Base-by-base conservation (phyloP, 2,797 vertebrate genomes). In the Syncerus caffer region DNA sequence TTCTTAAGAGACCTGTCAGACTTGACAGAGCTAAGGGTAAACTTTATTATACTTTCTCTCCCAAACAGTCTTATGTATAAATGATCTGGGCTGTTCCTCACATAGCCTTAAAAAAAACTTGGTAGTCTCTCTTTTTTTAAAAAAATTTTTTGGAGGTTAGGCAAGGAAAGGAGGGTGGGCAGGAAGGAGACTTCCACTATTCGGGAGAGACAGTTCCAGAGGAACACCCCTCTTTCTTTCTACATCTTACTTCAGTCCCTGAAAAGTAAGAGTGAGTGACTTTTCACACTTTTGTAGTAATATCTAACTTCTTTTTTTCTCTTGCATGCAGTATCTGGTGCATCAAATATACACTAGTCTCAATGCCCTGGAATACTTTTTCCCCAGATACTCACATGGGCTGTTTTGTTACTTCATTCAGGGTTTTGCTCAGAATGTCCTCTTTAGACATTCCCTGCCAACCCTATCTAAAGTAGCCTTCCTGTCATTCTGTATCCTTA, bases 241-340 rank as follows among this genome's bases (percentile, higher is more conserved):
- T 50, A 21, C 27, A 51, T 10, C 42, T 57, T 31, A 78, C 47
- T 88, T 53, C 34, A 25, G 57, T 74, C 60, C 82, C 57, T 88
- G 90, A 19, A 15, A 45, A 62, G 86, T 38, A 47, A 25, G 62
- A 55, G 29, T 19, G 62, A 76, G 34, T 76, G 64, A 50, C 82
- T 85, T 85, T 64, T 88, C 50, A 92, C 60, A n/a, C 42, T 91
- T 7, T 64, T 14, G 19, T 47, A n/a, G 55, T 90, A 58, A 27
- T 89, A 71, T 89, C 71, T 71, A 38, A 45, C 64, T 82, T 95
- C 50, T 93, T 15, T 91, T 93, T 85, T 92, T 76, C 27, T 88
- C 25, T 94, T 67, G 6, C 4, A 47, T 13, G 79, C 57, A 64
- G 9, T 45, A 29, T 53, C 60, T 21, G 14, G 1, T 31, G n/a